phyloP scores from a whole-genome alignment of 1,140 invertebrate species.

The Anadara kagoshimensis region DNA sequence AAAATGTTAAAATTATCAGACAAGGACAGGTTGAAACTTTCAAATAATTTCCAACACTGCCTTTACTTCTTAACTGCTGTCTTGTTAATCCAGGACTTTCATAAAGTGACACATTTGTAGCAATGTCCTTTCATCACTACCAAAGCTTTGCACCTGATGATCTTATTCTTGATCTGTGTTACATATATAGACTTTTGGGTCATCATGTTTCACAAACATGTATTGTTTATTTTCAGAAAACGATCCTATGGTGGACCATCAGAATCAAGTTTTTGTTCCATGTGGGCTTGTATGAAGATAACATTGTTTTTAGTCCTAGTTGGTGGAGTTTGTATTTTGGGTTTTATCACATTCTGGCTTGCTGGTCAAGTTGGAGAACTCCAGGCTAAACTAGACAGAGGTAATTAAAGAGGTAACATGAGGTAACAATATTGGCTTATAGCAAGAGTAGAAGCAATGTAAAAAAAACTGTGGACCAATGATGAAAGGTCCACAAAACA shows the following conservation, averaged over 20 bases:
- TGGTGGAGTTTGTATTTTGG: constrained; percentile 26
- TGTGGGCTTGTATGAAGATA: constrained; percentile 34
- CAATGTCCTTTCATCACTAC: no score
- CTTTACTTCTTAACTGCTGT: no score
- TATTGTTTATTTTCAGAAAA: neutral
- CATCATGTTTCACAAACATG: no score
- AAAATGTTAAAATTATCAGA: no score
- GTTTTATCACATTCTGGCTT: constrained; percentile 37
- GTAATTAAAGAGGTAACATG: constrained; percentile 20
- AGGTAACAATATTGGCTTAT: neutral
- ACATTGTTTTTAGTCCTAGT: constrained; percentile 26
- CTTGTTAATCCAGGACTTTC: no score
- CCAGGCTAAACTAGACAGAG: constrained; percentile 26
- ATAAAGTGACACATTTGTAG: no score
- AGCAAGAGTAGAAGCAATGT: neutral
- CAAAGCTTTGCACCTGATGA: no score
- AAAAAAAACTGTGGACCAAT: neutral
- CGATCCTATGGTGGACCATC: neutral
- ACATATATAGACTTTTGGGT: no score
- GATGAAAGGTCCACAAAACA: neutral
- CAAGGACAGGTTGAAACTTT: no score
- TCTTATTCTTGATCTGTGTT: neutral
- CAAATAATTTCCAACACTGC: no score
- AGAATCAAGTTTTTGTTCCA: constrained; percentile 21
- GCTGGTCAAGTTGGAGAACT: constrained; percentile 38